Base-by-base conservation (phyloP, 2,797 vertebrate species). In the Cossypha heuglini region DNA sequence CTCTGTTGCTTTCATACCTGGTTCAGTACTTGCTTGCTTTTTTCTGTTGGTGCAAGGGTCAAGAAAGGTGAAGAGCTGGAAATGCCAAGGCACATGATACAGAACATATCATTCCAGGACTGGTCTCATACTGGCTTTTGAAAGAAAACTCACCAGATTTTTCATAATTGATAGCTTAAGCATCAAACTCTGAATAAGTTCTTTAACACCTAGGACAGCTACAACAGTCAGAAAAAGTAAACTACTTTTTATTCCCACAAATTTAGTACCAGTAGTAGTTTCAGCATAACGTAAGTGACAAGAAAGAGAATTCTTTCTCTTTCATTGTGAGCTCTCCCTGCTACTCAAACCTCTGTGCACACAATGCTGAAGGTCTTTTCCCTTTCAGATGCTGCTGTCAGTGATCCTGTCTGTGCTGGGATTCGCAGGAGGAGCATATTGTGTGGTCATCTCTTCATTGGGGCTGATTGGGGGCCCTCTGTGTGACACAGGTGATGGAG, bases 401-500 rank as follows among this genome's bases (percentile, higher is more conserved):
- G 63, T 97, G 59, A 40, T 97, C 40, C 91, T 96, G 61, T 74
- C 96, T 69, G 48, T 86, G 6, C 55, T 97, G 88, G 97, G 97
- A 58, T 83, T 94, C 0, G 21, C 77, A 0, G 97, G 96, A 38
- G 94, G 93, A 46, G 51, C 19, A 0, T 97, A 97, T 21, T 97
- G 95, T 68, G 91, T 59, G 3, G 82, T 97, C 64, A 80, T 98
- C 82, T 97, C 98, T 75, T 97, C 86, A 0, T 19, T 98, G 85
- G 97, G 96, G 66, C 88, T 98, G 61, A 86, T 96, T 43, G 19
- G 90, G 10, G 91, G 96, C 14, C 95, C 97, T 77, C 79, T 96
- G 49, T 98, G 97, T 24, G 94, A 98, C 90, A 96, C 71, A 5
- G 97, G 97, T 64, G 89, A 97, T 58, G 97, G 96, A 76, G 90